Evolutionary conservation across 1,140 invertebrate genomes (phyloP).

Genomic region (Drosophila triauraria): DNA sequence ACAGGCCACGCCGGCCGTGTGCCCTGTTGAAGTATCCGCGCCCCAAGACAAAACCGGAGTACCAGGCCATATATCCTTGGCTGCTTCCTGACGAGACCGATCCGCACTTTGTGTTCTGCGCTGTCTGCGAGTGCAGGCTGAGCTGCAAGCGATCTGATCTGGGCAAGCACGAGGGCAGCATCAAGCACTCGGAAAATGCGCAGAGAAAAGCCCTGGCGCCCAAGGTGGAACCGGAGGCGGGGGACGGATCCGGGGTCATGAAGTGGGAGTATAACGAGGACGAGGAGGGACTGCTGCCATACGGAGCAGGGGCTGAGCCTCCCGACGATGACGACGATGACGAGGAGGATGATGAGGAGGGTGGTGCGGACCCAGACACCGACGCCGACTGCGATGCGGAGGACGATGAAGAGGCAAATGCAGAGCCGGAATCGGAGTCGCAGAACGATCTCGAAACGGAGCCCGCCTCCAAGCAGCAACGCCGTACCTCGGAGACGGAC

Average conservation of each 20-base stretch:
- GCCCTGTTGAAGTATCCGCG: constrained; percentile 69
- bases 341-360: constrained; percentile 40
- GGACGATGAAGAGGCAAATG: constrained; percentile 25
- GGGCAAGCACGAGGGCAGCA: constrained; percentile 75
- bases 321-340: constrained; percentile 27
- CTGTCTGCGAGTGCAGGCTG: constrained; percentile 66
- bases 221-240: constrained; percentile 18
- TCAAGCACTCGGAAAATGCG: constrained; percentile 72
- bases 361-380: constrained; percentile 12
- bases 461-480: constrained; percentile 54
- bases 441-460: constrained; percentile 33
- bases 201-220: constrained; percentile 48
- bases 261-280: constrained; percentile 75
- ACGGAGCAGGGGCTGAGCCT: constrained; percentile 13
- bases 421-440: constrained; percentile 5
- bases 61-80: constrained; percentile 71
- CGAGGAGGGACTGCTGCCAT: constrained; percentile 51
- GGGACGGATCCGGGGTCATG: neutral
- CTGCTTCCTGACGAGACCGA: constrained; percentile 70
- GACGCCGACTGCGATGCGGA: constrained; percentile 25
- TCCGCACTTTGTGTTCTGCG: constrained; percentile 76
- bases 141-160: constrained; percentile 74
- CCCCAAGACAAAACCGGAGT: constrained; percentile 75
- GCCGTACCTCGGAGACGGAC: constrained; percentile 61
- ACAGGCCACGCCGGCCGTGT: constrained; percentile 66